Conservation (phyloP, 2,888 invertebrate species). For the Apocheima hispidaria region DNA sequence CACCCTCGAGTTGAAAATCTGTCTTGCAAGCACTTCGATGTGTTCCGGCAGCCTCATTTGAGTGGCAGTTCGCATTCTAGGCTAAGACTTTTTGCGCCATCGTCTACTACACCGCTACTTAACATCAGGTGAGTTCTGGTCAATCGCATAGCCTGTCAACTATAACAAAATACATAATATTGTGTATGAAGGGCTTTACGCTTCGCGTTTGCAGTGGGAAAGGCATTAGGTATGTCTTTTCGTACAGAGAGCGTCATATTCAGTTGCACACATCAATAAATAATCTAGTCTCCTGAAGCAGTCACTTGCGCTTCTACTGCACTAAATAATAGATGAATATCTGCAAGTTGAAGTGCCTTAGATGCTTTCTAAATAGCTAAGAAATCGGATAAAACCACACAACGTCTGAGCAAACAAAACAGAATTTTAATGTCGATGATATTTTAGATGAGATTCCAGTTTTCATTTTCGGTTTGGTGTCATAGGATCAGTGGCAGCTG, state of each 20-base stretch:
- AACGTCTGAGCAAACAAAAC: neutral
- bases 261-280: conserved; percentile 15
- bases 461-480: no score
- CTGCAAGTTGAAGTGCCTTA: conserved; percentile 31
- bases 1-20: no score
- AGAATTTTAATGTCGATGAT: neutral
- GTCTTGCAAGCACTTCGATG: no score
- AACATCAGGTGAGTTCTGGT: neutral
- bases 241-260: neutral
- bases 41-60: no score
- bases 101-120: no score
- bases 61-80: no score
- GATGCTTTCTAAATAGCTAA: conserved; percentile 48
- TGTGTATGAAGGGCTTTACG: no score
- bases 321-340: conserved; percentile 43
- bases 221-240: no score
- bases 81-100: no score
- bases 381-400: conserved; percentile 31
- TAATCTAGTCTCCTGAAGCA: conserved; percentile 7
- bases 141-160: neutral
- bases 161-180: no score
- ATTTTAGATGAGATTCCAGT: neutral
- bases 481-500: no score
- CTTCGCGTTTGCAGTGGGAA: no score
- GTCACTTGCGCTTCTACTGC: conserved; percentile 16